phyloP scores from a whole-genome alignment of 2,113 vertebrate genomes.

The Epinephelus lanceolatus region DNA sequence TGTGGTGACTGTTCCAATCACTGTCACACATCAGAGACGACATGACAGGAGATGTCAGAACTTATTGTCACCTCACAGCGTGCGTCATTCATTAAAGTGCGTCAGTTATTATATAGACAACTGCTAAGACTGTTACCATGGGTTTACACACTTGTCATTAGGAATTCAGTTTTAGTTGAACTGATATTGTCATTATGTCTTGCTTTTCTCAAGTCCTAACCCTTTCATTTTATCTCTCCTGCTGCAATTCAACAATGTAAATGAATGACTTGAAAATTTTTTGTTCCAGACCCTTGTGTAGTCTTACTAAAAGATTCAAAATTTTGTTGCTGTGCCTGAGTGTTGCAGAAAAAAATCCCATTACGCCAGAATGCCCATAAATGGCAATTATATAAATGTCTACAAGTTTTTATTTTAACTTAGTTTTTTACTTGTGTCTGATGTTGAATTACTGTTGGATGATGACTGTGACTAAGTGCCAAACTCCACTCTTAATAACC shows the following conservation, averaged over 20 bases:
- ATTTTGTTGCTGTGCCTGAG: background rate
- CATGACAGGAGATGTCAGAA: background rate
- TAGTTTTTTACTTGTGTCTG: background rate
- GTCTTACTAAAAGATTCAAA: background rate
- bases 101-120: background rate
- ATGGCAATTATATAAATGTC: background rate
- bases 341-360: conserved; percentile 1
- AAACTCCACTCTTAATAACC: background rate
- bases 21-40: background rate
- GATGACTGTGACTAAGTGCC: background rate
- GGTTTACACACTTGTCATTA: background rate
- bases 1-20: background rate
- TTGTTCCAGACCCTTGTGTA: conserved; percentile 3
- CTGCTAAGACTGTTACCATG: background rate
- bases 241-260: conserved; percentile 18
- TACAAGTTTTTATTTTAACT: background rate
- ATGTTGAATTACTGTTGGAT: conserved; percentile 1
- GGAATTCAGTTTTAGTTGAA: background rate
- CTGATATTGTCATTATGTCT: background rate
- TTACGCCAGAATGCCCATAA: background rate
- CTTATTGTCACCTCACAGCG: background rate
- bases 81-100: background rate
- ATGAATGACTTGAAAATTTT: conserved; percentile 30
- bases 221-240: conserved; percentile 15
- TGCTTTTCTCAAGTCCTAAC: background rate